phyloP scores from a whole-genome alignment of 35 echinoderm and acorn worm genomes.

The Anneissia japonica region DNA sequence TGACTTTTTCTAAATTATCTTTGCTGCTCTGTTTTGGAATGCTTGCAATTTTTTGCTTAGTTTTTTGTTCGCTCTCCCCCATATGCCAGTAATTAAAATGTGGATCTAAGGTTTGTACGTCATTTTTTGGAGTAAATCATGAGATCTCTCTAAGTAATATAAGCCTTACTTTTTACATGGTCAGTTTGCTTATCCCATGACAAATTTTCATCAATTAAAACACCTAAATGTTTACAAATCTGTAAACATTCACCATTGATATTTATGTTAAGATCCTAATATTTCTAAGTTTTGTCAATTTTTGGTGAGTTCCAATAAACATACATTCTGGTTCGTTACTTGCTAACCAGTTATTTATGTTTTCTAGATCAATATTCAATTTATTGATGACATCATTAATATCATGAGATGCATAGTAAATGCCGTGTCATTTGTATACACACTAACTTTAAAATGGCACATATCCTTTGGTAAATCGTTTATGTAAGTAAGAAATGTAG shows the following conservation, averaged over 20 bases:
- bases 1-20: no score
- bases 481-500: background rate
- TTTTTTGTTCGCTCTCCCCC: no score
- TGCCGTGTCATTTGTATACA: background rate
- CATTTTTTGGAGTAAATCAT: no score
- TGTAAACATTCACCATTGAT: background rate
- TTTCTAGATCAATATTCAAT: background rate
- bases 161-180: no score
- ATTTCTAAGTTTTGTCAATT: background rate
- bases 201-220: no score
- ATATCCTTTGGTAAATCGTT: background rate
- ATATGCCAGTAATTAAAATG: no score
- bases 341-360: background rate
- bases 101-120: no score
- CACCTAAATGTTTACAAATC: background rate
- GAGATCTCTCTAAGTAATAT: no score
- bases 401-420: background rate
- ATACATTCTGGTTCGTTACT: background rate
- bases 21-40: no score
- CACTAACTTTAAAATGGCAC: background rate
- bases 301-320: no score
- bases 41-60: no score
- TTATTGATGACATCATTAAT: background rate
- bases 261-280: background rate
- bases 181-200: no score